Percentiles rank a stretch among this genome's conserved stretches.
Conservation (phyloP, 1,140 invertebrate species). For the Cephus cinctus region DNA sequence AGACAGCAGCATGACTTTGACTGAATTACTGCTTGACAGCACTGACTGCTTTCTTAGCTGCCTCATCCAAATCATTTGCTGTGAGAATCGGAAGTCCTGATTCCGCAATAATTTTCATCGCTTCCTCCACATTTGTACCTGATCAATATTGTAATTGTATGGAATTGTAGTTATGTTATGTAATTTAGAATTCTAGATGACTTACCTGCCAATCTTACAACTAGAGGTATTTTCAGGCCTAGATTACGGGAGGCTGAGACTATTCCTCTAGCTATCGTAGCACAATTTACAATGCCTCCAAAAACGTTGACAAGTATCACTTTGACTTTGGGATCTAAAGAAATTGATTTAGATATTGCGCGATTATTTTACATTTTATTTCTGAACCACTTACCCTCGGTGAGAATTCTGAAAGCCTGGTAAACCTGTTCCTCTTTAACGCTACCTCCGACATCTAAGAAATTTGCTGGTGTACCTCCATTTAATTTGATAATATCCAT, state of each 20-base stretch:
- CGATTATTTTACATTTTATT: slow-evolving; percentile 4
- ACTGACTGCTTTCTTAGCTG: slow-evolving; percentile 82
- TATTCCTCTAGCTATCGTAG: slow-evolving; percentile 93
- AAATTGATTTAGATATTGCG: slow-evolving; percentile 1
- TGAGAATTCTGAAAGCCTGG: slow-evolving; percentile 71
- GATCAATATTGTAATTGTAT: slow-evolving; percentile 15
- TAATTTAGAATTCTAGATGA: too few species aligned
- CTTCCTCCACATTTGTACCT: slow-evolving; percentile 73
- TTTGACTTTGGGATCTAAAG: slow-evolving; percentile 84
- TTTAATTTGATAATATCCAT: slow-evolving; percentile 79
- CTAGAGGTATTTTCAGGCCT: slow-evolving; percentile 80
- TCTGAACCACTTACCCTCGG: slow-evolving; percentile 45
- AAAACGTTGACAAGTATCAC: slow-evolving; percentile 98
- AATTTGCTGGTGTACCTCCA: slow-evolving; percentile 77
- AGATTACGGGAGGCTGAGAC: slow-evolving; percentile 83
- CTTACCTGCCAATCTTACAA: slow-evolving; percentile 93
- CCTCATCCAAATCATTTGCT: slow-evolving; percentile 86
- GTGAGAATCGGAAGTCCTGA: slow-evolving; percentile 82
- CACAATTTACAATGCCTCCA: slow-evolving; percentile 98
- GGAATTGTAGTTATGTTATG: too few species aligned
- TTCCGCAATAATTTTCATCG: slow-evolving; percentile 72
- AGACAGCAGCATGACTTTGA: too few species aligned
- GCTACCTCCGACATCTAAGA: slow-evolving; percentile 77
- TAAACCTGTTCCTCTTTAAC: slow-evolving; percentile 75
- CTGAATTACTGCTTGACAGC: slow-evolving; percentile 50